Percentiles rank a stretch among this genome's conserved stretches.
These are phyloP conservation scores for Folsomia candida DNA, from an alignment of 2,888 invertebrate genomes.

Conservation along the genomic window DNA sequence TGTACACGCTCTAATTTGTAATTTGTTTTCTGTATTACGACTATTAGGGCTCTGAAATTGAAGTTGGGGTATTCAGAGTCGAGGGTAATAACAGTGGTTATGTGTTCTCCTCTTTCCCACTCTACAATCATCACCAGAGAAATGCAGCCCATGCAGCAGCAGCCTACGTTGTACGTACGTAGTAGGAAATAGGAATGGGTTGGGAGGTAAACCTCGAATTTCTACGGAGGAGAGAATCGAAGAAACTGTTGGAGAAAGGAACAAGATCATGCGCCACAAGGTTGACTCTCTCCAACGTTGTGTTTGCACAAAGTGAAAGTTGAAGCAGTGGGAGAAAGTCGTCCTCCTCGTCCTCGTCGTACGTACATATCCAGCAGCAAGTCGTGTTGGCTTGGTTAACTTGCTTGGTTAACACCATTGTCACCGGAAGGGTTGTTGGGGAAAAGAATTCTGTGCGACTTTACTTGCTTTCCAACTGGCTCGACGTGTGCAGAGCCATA, in stretches of 20 bases:
- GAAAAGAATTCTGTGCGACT: too few species aligned
- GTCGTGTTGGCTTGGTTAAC: background rate
- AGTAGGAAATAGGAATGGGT: background rate
- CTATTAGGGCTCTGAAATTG: background rate
- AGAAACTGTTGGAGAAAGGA: background rate
- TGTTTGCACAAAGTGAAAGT: background rate
- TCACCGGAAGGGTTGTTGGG: background rate
- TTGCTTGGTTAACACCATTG: background rate
- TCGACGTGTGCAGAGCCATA: too few species aligned
- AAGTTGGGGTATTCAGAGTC: background rate
- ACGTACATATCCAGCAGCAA: background rate
- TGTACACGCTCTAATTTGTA: background rate
- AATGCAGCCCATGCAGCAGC: background rate
- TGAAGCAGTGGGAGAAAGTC: background rate
- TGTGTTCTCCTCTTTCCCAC: background rate
- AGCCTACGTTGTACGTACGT: too few species aligned
- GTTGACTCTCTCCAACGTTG: background rate
- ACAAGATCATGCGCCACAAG: slow-evolving; percentile 1
- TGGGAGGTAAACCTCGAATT: background rate
- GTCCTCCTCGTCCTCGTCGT: too few species aligned
- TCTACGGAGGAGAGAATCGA: background rate
- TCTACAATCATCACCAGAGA: background rate
- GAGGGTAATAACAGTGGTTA: background rate
- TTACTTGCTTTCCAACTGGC: too few species aligned
- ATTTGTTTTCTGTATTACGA: background rate